Evolutionary conservation across 2,797 vertebrate species (phyloP).

Genomic region (Fistularia commersonii): DNA sequence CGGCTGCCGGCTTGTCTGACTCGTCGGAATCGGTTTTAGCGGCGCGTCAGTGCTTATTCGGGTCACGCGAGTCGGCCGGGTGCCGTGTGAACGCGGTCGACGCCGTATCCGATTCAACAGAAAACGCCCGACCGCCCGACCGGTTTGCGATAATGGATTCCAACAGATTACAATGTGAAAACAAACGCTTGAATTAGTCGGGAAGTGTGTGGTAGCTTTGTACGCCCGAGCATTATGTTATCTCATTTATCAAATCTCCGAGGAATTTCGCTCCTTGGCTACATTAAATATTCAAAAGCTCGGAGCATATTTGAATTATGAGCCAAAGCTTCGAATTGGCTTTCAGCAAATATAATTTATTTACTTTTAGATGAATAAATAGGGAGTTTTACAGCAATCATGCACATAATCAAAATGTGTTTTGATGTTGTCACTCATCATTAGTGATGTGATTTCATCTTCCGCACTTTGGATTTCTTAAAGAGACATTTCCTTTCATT

Average conservation of each 20-base stretch:
- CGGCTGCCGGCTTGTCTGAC: conserved; percentile 37
- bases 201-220: conserved; percentile 32
- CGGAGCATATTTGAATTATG: conserved; percentile 39
- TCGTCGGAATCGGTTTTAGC: conserved; percentile 52
- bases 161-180: conserved; percentile 32
- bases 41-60: conserved; percentile 48
- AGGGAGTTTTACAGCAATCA: conserved; percentile 33
- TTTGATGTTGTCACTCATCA: conserved; percentile 22
- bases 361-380: conserved; percentile 35
- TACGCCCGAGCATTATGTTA: conserved; percentile 30
- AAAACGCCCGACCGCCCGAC: conserved; percentile 42
- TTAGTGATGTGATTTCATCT: conserved; percentile 27
- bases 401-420: conserved; percentile 41
- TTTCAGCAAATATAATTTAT: conserved; percentile 30
- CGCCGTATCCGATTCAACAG: conserved; percentile 50
- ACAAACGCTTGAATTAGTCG: conserved; percentile 40
- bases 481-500: conserved; percentile 3
- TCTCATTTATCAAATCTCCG: conserved; percentile 40
- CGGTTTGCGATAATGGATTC: conserved; percentile 37
- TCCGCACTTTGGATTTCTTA: conserved; percentile 18
- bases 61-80: conserved; percentile 52
- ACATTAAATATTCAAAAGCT: conserved; percentile 46
- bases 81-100: conserved; percentile 56
- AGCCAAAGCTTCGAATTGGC: conserved; percentile 31
- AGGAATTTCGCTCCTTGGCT: conserved; percentile 26